Conservation (phyloP, 2,797 vertebrate species). For the Aselliscus stoliczkanus region DNA sequence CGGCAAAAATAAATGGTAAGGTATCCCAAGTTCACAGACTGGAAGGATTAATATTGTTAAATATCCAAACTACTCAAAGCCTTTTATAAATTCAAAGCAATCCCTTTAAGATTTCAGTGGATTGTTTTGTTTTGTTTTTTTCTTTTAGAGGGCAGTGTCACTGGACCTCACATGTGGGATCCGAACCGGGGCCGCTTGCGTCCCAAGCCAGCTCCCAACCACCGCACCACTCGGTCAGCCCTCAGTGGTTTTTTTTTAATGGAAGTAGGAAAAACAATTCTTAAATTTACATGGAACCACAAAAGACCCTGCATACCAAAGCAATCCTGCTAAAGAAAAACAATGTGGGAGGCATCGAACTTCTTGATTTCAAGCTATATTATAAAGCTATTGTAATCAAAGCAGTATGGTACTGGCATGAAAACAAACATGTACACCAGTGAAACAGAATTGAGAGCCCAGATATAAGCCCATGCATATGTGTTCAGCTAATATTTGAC, state of each 20-base stretch:
- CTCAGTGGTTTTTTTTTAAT: no score
- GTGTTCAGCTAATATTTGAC: neutral
- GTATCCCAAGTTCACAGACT: neutral
- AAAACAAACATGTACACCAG: neutral
- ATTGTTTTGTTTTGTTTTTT: no score
- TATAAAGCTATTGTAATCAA: neutral
- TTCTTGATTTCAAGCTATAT: neutral
- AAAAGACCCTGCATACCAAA: neutral
- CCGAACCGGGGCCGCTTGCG: no score
- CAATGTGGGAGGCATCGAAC: neutral
- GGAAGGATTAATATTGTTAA: neutral
- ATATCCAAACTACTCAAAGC: neutral
- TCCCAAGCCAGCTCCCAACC: no score
- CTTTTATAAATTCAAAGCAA: neutral
- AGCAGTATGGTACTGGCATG: neutral
- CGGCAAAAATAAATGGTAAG: neutral
- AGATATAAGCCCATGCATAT: neutral
- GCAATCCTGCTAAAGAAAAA: neutral
- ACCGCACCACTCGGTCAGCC: no score
- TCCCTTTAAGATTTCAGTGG: neutral
- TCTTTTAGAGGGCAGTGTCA: no score
- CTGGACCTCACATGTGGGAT: no score
- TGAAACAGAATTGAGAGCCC: neutral
- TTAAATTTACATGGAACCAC: neutral
- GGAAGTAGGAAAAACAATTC: neutral